A percentile compares a stretch with the other conserved stretches of the same genome.
Evolutionary conservation across 2,797 vertebrate species (phyloP).

Genomic region (Hoplostethus atlanticus): DNA sequence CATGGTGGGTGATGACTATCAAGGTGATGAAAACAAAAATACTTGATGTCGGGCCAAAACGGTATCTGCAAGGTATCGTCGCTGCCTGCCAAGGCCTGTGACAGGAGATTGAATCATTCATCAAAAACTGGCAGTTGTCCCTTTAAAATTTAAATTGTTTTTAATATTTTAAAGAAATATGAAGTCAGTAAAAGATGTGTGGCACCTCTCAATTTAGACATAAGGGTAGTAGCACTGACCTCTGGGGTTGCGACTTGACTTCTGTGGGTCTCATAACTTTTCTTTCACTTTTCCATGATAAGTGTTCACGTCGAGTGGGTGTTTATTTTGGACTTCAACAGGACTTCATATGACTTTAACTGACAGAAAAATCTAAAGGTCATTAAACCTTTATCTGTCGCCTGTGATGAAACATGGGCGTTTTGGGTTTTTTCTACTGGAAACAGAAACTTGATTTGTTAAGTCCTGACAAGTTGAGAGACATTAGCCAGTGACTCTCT

Average conservation of each 20-base stretch:
- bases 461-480: too few species aligned
- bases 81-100: conserved; percentile 31
- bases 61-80: neutral
- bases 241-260: too few species aligned
- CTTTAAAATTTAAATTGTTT: too few species aligned
- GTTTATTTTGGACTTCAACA: conserved; percentile 7
- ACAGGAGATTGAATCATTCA: conserved; percentile 20
- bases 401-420: too few species aligned
- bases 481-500: too few species aligned
- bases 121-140: neutral
- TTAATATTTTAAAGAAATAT: neutral
- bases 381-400: neutral
- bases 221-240: neutral
- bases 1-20: conserved; percentile 49
- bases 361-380: neutral
- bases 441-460: too few species aligned
- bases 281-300: too few species aligned
- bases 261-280: too few species aligned
- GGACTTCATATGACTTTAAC: neutral
- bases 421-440: too few species aligned
- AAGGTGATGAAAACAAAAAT: conserved; percentile 34
- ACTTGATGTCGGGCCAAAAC: conserved; percentile 51
- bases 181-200: neutral
- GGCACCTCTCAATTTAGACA: neutral
- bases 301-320: too few species aligned